Conservation (phyloP, 2,797 vertebrate genomes). For the Arctocebus calabarensis region DNA sequence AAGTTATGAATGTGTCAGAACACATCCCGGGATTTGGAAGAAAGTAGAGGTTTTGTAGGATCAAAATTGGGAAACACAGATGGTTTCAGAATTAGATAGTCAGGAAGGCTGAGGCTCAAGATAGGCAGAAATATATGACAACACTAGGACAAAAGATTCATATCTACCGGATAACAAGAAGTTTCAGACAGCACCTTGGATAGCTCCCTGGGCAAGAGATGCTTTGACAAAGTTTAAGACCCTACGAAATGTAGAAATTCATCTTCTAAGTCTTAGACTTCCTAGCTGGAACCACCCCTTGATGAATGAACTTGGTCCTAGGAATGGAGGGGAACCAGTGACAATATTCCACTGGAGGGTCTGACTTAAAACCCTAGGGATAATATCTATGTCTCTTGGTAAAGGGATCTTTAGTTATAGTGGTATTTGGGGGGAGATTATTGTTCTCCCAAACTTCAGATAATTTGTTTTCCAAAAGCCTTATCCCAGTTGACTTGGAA, state of each 20-base stretch:
- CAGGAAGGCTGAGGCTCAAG: neutral
- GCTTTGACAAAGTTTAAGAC: slow-evolving; percentile 4
- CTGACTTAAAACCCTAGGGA: neutral
- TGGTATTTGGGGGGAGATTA: neutral
- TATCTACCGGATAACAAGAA: neutral
- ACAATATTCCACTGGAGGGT: neutral
- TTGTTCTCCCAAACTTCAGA: neutral
- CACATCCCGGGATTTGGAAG: slow-evolving; percentile 47
- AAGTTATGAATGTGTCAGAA: slow-evolving; percentile 18
- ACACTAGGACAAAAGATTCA: neutral
- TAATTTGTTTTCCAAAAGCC: slow-evolving; percentile 18
- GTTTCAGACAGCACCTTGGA: slow-evolving; percentile 79
- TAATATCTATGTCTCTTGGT: neutral
- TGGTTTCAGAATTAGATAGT: slow-evolving; percentile 22
- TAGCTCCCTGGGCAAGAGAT: slow-evolving; percentile 68
- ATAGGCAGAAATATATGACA: slow-evolving; percentile 11
- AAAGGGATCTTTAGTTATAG: neutral
- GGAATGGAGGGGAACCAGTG: neutral
- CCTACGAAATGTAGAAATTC: neutral
- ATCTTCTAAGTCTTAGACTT: neutral
- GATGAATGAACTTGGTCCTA: slow-evolving; percentile 8
- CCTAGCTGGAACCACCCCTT: neutral
- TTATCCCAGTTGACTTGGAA: neutral
- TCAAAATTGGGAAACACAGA: neutral
- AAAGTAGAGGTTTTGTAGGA: neutral